Conservation (phyloP, 2,888 invertebrate species). For the Drosophila silvestris region DNA sequence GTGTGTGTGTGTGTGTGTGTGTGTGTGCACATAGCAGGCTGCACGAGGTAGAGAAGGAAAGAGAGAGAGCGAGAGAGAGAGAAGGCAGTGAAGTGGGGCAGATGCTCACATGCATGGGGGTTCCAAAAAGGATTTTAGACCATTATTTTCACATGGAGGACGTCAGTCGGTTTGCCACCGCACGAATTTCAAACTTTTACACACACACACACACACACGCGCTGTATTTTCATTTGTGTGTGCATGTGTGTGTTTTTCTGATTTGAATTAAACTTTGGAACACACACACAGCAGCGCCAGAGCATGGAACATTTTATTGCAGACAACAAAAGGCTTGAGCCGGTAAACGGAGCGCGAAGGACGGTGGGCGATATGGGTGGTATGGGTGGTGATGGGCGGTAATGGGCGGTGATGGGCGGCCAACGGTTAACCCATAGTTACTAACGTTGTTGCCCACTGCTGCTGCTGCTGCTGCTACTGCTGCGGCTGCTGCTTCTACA, state of each 20-base stretch:
- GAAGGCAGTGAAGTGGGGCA: not conserved
- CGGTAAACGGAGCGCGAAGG: constrained; percentile 35
- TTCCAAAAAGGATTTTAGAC: constrained; percentile 77
- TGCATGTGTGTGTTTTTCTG: constrained; percentile 70
- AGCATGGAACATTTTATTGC: constrained; percentile 76
- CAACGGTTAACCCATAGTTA: constrained; percentile 49
- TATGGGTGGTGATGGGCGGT: constrained; percentile 15
- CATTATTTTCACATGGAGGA: constrained; percentile 77
- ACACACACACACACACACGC: constrained; percentile 11
- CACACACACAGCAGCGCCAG: constrained; percentile 42
- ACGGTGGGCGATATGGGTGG: not conserved
- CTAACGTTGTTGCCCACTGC: constrained; percentile 49
- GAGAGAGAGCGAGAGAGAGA: not conserved
- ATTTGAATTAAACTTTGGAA: constrained; percentile 80
- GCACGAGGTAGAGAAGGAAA: constrained; percentile 4
- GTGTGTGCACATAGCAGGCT: constrained; percentile 26
- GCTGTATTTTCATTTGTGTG: constrained; percentile 51
- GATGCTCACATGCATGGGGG: constrained; percentile 46
- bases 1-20: constrained; percentile 13
- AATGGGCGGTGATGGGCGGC: constrained; percentile 16
- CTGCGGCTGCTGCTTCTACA: not conserved
- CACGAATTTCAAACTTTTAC: constrained; percentile 78
- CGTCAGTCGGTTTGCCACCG: constrained; percentile 76
- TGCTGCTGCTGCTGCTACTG: constrained; percentile 7
- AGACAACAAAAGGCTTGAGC: constrained; percentile 79